phyloP scores from a whole-genome alignment of 1,140 invertebrate genomes.

The Hermetia illucens region DNA sequence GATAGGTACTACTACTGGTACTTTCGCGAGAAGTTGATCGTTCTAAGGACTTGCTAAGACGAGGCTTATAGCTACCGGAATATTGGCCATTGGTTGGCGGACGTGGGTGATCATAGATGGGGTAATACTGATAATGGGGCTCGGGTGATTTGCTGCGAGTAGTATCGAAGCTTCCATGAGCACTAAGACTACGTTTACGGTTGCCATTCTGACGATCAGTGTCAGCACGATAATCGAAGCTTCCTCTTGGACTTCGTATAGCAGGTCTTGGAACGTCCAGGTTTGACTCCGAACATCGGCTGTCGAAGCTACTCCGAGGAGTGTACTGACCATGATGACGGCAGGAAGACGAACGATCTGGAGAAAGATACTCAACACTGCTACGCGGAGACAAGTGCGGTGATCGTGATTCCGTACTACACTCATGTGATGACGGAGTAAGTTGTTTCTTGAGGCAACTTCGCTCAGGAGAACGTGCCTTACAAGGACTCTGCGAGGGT shows the following conservation, averaged over 20 bases:
- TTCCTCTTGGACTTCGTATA: slow-evolving; percentile 8
- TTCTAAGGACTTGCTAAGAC: slow-evolving; percentile 25
- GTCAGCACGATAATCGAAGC: slow-evolving; percentile 12
- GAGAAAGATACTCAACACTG: slow-evolving; percentile 26
- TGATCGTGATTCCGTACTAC: slow-evolving; percentile 17
- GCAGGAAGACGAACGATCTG: slow-evolving; percentile 13
- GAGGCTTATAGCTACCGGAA: too few relatives aligned
- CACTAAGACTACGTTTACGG: slow-evolving; percentile 24
- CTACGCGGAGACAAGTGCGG: slow-evolving; percentile 21
- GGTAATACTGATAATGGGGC: slow-evolving; percentile 28
- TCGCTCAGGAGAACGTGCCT: slow-evolving; percentile 26
- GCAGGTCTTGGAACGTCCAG: slow-evolving; percentile 17
- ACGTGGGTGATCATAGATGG: slow-evolving; percentile 25
- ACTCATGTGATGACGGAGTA: slow-evolving; percentile 14
- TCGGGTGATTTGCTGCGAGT: slow-evolving; percentile 10
- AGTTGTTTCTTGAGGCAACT: slow-evolving; percentile 25
- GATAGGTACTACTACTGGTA: slow-evolving; percentile 20
- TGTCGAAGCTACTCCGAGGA: slow-evolving; percentile 27
- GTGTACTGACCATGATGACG: slow-evolving; percentile 14
- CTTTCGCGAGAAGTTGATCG: slow-evolving; percentile 25
- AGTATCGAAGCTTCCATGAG: slow-evolving; percentile 26
- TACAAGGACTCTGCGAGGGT: slow-evolving; percentile 21
- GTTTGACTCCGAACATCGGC: slow-evolving; percentile 21
- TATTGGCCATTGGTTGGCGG: slow-evolving; percentile 4
- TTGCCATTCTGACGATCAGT: slow-evolving; percentile 12